Conservation (phyloP, 2,797 vertebrate genomes). For the Aeoliscus strigatus region DNA sequence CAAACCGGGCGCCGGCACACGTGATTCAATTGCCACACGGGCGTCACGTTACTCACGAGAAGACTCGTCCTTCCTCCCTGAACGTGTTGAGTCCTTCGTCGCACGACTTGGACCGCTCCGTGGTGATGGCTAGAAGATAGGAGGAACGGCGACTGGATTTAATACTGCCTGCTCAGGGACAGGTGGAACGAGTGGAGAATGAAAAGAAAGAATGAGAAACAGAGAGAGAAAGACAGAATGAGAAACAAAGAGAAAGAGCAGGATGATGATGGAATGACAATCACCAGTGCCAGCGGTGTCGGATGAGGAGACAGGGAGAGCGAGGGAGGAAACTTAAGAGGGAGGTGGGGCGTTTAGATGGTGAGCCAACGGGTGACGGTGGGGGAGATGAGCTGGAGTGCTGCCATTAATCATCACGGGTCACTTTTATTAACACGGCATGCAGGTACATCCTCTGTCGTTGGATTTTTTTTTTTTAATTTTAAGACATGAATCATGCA, state of each 20-base stretch:
- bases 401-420: slow-evolving; percentile 11
- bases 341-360: neutral
- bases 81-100: slow-evolving; percentile 94
- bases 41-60: slow-evolving; percentile 75
- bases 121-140: slow-evolving; percentile 94
- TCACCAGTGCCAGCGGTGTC: slow-evolving; percentile 45
- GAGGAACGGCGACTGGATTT: slow-evolving; percentile 93
- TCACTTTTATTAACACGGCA: slow-evolving; percentile 41
- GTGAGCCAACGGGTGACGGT: slow-evolving; percentile 7
- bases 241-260: slow-evolving; percentile 22
- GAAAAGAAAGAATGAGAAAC: slow-evolving; percentile 6
- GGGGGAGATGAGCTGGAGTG: slow-evolving; percentile 27
- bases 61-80: slow-evolving; percentile 84
- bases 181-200: slow-evolving; percentile 35
- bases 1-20: neutral
- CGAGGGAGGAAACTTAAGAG: slow-evolving; percentile 8
- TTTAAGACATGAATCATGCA: slow-evolving; percentile 3
- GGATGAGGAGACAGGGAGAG: slow-evolving; percentile 43
- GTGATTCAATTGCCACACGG: neutral
- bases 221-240: slow-evolving; percentile 10
- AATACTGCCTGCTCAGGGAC: slow-evolving; percentile 82
- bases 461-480: no score
- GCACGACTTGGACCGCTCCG: slow-evolving; percentile 96
- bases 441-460: slow-evolving; percentile 27
- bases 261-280: slow-evolving; percentile 67